Base-by-base conservation (phyloP, 1,140 invertebrate species). In the Pseudachorutes palmiensis region DNA sequence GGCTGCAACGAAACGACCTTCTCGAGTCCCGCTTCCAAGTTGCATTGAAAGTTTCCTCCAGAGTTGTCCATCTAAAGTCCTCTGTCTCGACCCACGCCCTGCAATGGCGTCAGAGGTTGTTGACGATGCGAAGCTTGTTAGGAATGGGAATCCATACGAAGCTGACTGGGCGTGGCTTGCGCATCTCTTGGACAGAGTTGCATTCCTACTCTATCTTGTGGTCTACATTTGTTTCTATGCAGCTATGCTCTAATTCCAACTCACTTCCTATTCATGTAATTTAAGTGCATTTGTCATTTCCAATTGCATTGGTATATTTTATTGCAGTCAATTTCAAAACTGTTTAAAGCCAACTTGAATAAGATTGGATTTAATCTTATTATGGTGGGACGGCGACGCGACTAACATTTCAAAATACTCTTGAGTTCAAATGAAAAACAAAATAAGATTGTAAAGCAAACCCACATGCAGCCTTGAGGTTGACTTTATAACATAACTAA, bases 131-230 rank as follows among this genome's bases (percentile, higher is more conserved):
- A 72, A 69, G 61, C 45, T 72, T n/a, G 58, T 72, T 2, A 51
- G 32, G 1, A 33, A 19, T 2, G 58, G 26, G 22, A 70, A 65
- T 63, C 69, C 69, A 1, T 67, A 71, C 45, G 70, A 74, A 65
- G 66, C 62, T 19, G 70, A 74, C 45, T 74, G 70, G 70, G 72
- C 72, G 5, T 74, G 72, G 72, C 33, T 74, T 24, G 72, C 72
- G 22, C 72, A 74, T 57, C 31, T 74, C 1, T 48, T 74, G 24
- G 72, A 74, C 59, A 31, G 72, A 51, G 24, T 74, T 29, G 70
- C 70, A 3, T 74, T 74, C 57, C 33, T 68, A 2, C 62, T 74
- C 36, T 74, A 71, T 57, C 41, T 71, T 5, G 45, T 71, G 24
- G 66, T 74, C 12, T 74, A 74, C 62, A 58, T 74, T 30, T 24